Conservation (phyloP, 1,140 invertebrate genomes). For the Drosophila persimilis region DNA sequence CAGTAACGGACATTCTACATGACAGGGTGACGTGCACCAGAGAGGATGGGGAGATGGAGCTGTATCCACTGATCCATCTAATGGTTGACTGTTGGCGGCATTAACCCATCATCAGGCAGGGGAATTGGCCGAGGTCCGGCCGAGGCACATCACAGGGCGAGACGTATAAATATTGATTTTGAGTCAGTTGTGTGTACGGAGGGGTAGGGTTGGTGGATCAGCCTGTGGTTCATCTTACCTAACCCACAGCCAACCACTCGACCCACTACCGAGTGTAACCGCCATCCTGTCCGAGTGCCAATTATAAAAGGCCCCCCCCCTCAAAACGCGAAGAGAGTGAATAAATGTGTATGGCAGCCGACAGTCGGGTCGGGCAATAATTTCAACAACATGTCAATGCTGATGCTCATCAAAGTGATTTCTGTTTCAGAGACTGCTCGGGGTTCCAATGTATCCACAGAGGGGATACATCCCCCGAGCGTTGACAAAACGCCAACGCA, state of each 20-base stretch:
- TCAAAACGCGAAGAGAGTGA: constrained; percentile 56
- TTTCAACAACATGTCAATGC: constrained; percentile 76
- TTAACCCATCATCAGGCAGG: constrained; percentile 63
- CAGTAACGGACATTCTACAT: constrained; percentile 53
- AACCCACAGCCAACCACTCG: background rate
- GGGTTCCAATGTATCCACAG: too few species aligned
- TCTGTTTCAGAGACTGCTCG: constrained; percentile 35
- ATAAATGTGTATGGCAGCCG: constrained; percentile 69
- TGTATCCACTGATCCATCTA: constrained; percentile 51
- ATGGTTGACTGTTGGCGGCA: constrained; percentile 64
- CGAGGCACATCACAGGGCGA: constrained; percentile 17
- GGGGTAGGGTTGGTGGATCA: background rate
- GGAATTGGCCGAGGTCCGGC: constrained; percentile 1
- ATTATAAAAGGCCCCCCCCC: constrained; percentile 58
- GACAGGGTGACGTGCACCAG: constrained; percentile 40
- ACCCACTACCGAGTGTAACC: constrained; percentile 11
- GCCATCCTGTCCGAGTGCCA: constrained; percentile 44
- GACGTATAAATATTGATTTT: constrained; percentile 46
- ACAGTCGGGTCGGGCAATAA: constrained; percentile 69
- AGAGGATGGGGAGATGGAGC: constrained; percentile 16
- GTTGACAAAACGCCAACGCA: constrained; percentile 74
- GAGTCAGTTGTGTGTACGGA: background rate
- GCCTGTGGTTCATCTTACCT: constrained; percentile 20
- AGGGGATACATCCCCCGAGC: constrained; percentile 12
- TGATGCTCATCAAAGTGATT: constrained; percentile 77